These are phyloP conservation scores for Patella vulgata DNA, from an alignment of 1,140 invertebrate species.

Conservation along the genomic window DNA sequence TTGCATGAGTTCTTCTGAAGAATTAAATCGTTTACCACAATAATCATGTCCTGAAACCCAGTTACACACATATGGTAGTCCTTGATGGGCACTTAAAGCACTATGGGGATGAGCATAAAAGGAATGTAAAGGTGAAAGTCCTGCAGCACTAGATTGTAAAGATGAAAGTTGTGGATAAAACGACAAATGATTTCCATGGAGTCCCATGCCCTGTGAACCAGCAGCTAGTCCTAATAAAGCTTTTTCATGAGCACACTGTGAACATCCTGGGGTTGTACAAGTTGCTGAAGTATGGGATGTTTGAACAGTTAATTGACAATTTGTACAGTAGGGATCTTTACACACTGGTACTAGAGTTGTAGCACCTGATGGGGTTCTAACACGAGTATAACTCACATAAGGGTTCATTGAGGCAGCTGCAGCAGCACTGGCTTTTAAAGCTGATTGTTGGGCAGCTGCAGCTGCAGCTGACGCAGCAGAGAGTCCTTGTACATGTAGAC, in stretches of 20 bases:
- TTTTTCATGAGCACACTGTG: slow-evolving; percentile 95
- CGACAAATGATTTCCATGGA: too few relatives aligned
- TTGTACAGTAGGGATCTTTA: slow-evolving; percentile 94
- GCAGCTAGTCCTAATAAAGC: slow-evolving; percentile 70
- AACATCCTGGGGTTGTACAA: slow-evolving; percentile 92
- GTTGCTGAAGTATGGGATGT: slow-evolving; percentile 73
- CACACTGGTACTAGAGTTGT: slow-evolving; percentile 92
- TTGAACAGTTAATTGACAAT: slow-evolving; percentile 90
- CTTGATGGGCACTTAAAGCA: slow-evolving; percentile 42
- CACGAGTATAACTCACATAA: slow-evolving; percentile 83
- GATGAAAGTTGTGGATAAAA: slow-evolving; percentile 14
- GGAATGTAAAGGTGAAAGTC: slow-evolving; percentile 48
- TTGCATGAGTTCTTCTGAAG: slow-evolving; percentile 92
- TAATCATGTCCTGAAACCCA: slow-evolving; percentile 92
- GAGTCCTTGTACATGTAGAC: slow-evolving; percentile 20
- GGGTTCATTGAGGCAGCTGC: slow-evolving; percentile 53
- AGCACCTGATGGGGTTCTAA: slow-evolving; percentile 89
- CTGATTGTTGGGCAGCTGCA: slow-evolving; percentile 42
- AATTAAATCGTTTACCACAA: slow-evolving; percentile 93
- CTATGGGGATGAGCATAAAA: slow-evolving; percentile 59
- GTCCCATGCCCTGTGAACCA: neutral
- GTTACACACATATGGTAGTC: slow-evolving; percentile 78
- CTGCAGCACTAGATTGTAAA: slow-evolving; percentile 39
- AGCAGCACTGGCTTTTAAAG: slow-evolving; percentile 35
- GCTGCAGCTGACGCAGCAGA: slow-evolving; percentile 71